These are phyloP conservation scores for Galaxea fascicularis DNA, from an alignment of 92 coral and sea anemone genomes.

Conservation along the genomic window DNA sequence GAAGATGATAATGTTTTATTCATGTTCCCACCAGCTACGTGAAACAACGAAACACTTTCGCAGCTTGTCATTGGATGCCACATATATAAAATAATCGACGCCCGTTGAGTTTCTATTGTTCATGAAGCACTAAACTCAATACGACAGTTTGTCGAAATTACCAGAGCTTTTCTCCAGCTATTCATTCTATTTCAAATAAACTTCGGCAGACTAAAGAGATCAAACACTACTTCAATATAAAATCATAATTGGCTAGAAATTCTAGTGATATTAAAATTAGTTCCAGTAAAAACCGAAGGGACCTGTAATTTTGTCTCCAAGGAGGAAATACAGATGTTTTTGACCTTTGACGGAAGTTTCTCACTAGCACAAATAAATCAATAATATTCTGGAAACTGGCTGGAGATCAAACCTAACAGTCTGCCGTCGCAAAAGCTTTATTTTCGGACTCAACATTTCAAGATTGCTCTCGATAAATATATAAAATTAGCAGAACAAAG, in stretches of 20 bases:
- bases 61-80: conserved; percentile 17
- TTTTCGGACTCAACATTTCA: neutral
- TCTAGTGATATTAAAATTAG: neutral
- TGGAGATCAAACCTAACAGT: neutral
- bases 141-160: conserved; percentile 13
- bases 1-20: conserved; percentile 43
- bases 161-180: neutral
- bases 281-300: neutral
- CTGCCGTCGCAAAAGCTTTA: neutral
- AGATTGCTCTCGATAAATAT: neutral
- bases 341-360: conserved; percentile 38
- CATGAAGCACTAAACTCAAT: neutral
- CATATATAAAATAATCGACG: conserved; percentile 1
- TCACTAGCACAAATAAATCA: conserved; percentile 23
- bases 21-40: conserved; percentile 28
- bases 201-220: neutral
- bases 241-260: too few relatives aligned
- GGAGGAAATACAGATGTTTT: conserved; percentile 5
- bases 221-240: too few relatives aligned
- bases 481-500: neutral
- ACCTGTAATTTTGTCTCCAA: neutral
- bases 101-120: conserved; percentile 16
- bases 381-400: neutral
- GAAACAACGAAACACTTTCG: neutral
- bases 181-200: neutral